Conservation (phyloP, 1,140 invertebrate genomes). For the Drosophila quadrilineata region DNA sequence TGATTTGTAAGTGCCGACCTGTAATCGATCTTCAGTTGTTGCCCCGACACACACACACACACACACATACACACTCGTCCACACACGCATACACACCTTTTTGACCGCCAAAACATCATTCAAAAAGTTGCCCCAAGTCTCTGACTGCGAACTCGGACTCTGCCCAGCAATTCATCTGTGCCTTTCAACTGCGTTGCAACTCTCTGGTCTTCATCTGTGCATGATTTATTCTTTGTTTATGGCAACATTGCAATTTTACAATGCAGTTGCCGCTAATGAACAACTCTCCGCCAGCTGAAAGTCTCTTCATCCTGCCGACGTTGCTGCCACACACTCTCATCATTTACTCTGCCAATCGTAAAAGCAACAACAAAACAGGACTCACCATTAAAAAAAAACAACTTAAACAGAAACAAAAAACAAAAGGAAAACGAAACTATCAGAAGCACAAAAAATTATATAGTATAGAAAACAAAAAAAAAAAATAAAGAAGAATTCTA, state of each 20-base stretch:
- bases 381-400: slow-evolving; percentile 13
- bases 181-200: no score
- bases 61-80: slow-evolving; percentile 3
- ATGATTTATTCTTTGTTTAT: slow-evolving; percentile 68
- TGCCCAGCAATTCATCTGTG: no score
- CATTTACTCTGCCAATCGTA: slow-evolving; percentile 64
- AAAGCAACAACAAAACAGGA: slow-evolving; percentile 52
- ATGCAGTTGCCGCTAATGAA: slow-evolving; percentile 60
- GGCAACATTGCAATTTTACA: slow-evolving; percentile 37
- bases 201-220: slow-evolving; percentile 5
- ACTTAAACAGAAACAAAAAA: background rate
- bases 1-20: slow-evolving; percentile 45
- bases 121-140: background rate
- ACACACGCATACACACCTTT: slow-evolving; percentile 1
- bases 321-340: slow-evolving; percentile 18
- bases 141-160: background rate
- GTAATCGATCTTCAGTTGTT: slow-evolving; percentile 44
- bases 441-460: no score
- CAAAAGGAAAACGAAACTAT: no score
- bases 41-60: background rate
- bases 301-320: slow-evolving; percentile 22
- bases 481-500: slow-evolving; percentile 22
- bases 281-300: slow-evolving; percentile 3
- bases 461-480: no score
- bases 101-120: slow-evolving; percentile 51